Conservation (phyloP, 2,888 invertebrate genomes). For the Notocelia uddmanniana region DNA sequence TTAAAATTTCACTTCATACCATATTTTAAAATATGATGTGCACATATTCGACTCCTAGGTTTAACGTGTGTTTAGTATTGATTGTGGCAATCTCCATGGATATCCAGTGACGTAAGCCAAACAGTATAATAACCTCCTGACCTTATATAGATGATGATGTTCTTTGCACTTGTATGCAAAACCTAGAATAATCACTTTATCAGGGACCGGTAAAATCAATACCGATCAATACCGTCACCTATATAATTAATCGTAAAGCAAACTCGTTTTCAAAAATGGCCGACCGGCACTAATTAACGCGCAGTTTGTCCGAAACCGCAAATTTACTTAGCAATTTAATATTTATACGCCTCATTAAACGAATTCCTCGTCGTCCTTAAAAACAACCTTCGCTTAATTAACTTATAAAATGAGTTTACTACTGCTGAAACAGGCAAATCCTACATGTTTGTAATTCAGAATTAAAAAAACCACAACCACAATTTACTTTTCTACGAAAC, state of each 20-base stretch:
- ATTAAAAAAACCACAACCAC: background rate
- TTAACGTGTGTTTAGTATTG: no score
- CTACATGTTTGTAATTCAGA: background rate
- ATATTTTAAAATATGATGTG: no score
- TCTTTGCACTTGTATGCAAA: background rate
- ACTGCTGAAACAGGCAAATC: background rate
- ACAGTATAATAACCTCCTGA: background rate
- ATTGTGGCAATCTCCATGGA: background rate
- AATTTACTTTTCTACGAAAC: background rate
- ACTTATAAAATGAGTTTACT: slow-evolving; percentile 10
- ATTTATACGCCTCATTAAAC: slow-evolving; percentile 38
- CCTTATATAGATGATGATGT: background rate
- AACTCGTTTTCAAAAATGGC: slow-evolving; percentile 23
- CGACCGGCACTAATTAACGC: slow-evolving; percentile 27
- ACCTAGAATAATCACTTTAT: background rate
- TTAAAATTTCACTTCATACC: no score
- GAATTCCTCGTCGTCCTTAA: slow-evolving; percentile 14
- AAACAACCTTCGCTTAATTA: slow-evolving; percentile 28
- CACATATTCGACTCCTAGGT: no score
- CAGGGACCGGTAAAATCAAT: slow-evolving; percentile 13
- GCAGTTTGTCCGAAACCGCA: slow-evolving; percentile 26
- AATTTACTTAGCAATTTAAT: slow-evolving; percentile 39
- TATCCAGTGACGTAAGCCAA: background rate
- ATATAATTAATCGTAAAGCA: slow-evolving; percentile 5
- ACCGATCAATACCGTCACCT: slow-evolving; percentile 4